These are phyloP conservation scores for Aptenodytes forsteri DNA, from an alignment of 2,113 vertebrate genomes.

Conservation along the genomic window DNA sequence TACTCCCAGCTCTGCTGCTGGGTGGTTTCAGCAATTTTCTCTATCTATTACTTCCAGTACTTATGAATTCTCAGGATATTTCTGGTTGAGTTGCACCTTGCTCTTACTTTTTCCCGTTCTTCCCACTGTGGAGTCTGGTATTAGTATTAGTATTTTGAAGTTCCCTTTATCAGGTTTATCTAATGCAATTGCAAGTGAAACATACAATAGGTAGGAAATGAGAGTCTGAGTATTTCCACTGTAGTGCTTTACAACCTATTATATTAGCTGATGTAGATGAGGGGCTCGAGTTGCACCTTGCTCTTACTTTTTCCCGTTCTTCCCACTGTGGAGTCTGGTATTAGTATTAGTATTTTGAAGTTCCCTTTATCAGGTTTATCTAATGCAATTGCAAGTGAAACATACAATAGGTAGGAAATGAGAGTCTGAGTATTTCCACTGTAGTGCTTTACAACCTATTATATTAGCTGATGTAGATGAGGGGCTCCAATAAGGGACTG, in stretches of 20 bases:
- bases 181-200: too few relatives aligned
- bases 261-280: too few relatives aligned
- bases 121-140: too few relatives aligned
- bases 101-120: too few relatives aligned
- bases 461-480: neutral
- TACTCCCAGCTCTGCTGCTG: neutral
- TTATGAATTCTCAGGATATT: too few relatives aligned
- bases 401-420: neutral
- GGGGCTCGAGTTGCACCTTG: neutral
- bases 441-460: neutral
- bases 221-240: too few relatives aligned
- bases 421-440: neutral
- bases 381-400: neutral
- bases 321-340: neutral
- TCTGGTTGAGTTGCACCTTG: too few relatives aligned
- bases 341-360: neutral
- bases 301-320: neutral
- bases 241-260: too few relatives aligned
- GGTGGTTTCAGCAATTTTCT: neutral
- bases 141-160: too few relatives aligned
- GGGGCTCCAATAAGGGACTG: neutral
- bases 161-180: too few relatives aligned
- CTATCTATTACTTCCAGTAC: too few relatives aligned
- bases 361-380: neutral
- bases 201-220: too few relatives aligned